Base-by-base conservation (phyloP, 2,888 invertebrate species). In the Formica aserva region DNA sequence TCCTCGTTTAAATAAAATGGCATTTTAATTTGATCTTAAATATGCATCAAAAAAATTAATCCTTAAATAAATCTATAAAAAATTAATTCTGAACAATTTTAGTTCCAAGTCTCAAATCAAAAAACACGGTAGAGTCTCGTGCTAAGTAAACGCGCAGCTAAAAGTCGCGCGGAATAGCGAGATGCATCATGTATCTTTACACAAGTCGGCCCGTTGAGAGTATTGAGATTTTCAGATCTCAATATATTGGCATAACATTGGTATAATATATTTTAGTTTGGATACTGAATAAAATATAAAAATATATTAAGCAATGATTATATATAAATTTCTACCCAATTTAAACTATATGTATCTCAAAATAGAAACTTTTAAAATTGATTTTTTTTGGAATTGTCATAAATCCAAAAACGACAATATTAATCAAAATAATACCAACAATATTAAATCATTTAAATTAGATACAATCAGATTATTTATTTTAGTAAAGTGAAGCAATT, bases 231-330 rank as follows among this genome's bases (percentile, higher is more conserved):
- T 26, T 26, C 26, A 26, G 26, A 26, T 26, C 26, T 1, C 26
- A 1, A 26, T 26, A 32, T 45, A n/a, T 67, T 66, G 1, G 11
- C 9, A 18, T 15, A 32, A 52, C 3, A 69, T 48, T 52, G 13
- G 22, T 0, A 48, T 67, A 13, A 67, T 29, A 48, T 26, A 48
- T 67, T 48, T 67, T 6, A 38, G 22, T 65, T 65, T 3, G 13
- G 22, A 67, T 48, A 67, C 48, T 29, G 29, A 67, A 48, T n/a
- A 41, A 66, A 15, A 8, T 67, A 45, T 26, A 67, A n/a, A 22
- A 13, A 32, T n/a, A 32, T 8, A 65, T 69, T 4, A 41, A 41
- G 3, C 15, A 67, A 69, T 48, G 0, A 67, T 15, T 22, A 22
- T 29, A 48, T 8, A 52, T 32, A 69, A 2, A 52, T 52, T 52